phyloP scores from a whole-genome alignment of 2,888 invertebrate genomes.

The Bursaphelenchus okinawaensis region DNA sequence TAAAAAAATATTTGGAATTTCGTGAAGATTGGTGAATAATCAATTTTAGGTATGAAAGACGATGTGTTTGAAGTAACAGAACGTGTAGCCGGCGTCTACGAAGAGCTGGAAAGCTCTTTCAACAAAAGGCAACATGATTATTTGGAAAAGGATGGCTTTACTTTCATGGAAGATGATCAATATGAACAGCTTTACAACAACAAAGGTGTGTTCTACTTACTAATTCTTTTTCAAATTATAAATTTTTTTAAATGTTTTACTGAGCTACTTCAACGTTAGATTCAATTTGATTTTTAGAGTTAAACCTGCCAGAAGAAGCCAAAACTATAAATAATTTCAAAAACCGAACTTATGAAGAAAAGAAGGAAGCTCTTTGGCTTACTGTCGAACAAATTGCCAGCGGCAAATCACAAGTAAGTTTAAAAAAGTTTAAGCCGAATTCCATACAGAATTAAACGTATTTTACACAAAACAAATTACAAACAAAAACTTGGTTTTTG shows the following conservation, averaged over 20 bases:
- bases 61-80: conserved; percentile 42
- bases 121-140: conserved; percentile 35
- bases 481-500: background rate
- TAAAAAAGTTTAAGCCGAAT: too few species aligned
- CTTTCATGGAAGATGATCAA: conserved; percentile 43
- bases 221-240: background rate
- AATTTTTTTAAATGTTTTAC: conserved; percentile 14
- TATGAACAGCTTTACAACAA: conserved; percentile 41
- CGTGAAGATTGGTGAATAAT: too few species aligned
- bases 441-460: too few species aligned
- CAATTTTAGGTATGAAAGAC: conserved; percentile 36
- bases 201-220: conserved; percentile 38
- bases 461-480: background rate
- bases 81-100: conserved; percentile 38
- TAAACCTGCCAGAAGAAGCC: conserved; percentile 24
- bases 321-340: conserved; percentile 21
- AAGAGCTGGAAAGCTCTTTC: conserved; percentile 40
- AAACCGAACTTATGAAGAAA: conserved; percentile 16
- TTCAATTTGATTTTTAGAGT: conserved; percentile 21
- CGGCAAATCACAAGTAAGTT: background rate
- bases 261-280: too few species aligned
- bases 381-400: conserved; percentile 34
- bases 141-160: conserved; percentile 40
- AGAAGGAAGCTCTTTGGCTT: conserved; percentile 35
- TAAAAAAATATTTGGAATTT: too few species aligned